A percentile compares a stretch with the other conserved stretches of the same genome.
Conservation (phyloP, 2,797 vertebrate genomes). For the Nyctalus aviator region DNA sequence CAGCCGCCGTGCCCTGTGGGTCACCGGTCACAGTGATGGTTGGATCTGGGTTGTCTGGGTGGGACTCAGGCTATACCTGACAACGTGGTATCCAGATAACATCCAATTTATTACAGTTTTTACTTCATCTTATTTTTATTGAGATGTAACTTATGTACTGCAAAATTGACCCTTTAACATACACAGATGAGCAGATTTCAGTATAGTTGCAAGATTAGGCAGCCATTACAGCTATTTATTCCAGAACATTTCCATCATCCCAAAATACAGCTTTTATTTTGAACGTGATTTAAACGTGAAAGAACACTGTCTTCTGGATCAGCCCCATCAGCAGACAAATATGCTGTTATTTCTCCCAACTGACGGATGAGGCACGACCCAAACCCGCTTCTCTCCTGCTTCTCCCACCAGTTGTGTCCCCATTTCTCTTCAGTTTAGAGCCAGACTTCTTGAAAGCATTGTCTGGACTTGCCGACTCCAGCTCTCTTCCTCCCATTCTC, state of each 20-base stretch:
- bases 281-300: conserved; percentile 6
- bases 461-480: neutral
- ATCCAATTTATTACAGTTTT: conserved; percentile 22
- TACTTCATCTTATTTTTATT: neutral
- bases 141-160: neutral
- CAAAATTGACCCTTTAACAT: neutral
- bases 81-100: neutral
- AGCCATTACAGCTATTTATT: neutral
- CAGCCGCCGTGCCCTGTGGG: neutral
- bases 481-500: neutral
- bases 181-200: neutral
- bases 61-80: neutral
- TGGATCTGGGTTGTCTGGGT: neutral
- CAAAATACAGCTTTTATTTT: conserved; percentile 35
- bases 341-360: conserved; percentile 9
- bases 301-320: neutral
- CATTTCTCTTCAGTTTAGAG: conserved; percentile 20
- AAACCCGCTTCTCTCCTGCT: neutral
- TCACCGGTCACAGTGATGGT: neutral
- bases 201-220: neutral
- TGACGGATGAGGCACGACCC: neutral
- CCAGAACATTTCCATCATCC: neutral
- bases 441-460: conserved; percentile 42
- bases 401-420: neutral
- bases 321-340: neutral